phyloP scores from a whole-genome alignment of 2,113 vertebrate species.

The Tenebrosternarchus preto region DNA sequence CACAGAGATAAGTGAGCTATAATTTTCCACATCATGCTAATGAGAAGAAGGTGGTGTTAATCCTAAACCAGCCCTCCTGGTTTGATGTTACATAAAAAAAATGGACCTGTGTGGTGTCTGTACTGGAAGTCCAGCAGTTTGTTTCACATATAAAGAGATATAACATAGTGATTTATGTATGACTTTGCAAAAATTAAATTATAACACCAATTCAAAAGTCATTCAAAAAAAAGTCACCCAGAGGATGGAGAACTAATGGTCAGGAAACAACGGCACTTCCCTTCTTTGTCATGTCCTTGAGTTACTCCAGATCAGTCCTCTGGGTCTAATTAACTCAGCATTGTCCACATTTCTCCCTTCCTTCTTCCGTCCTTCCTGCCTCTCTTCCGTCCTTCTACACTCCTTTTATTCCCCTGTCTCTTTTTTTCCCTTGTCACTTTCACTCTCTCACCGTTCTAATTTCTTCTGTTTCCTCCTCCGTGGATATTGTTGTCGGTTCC shows the following conservation, averaged over 20 bases:
- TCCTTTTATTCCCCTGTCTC: too few species aligned
- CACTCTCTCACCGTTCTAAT: constrained; percentile 19
- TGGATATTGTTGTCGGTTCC: constrained; percentile 1
- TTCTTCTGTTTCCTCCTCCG: constrained; percentile 8
- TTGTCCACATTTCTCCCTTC: constrained; percentile 53
- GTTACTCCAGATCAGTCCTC: constrained; percentile 57
- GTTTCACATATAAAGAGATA: too few species aligned
- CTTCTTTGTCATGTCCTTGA: constrained; percentile 63
- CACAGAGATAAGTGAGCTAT: constrained; percentile 60
- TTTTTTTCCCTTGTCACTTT: background rate
- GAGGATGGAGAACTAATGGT: constrained; percentile 3
- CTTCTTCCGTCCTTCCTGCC: background rate
- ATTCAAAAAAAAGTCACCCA: constrained; percentile 5
- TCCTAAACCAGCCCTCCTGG: too few species aligned
- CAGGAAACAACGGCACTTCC: background rate
- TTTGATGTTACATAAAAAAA: too few species aligned
- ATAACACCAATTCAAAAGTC: background rate
- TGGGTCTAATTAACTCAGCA: constrained; percentile 62
- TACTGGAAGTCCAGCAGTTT: too few species aligned
- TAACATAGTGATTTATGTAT: too few species aligned
- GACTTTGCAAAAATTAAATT: too few species aligned
- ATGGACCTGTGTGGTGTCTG: too few species aligned
- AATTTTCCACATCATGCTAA: too few species aligned
- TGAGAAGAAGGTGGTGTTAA: too few species aligned
- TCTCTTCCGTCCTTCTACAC: background rate